Evolutionary conservation across 2,113 vertebrate genomes (phyloP), one percentile per base, ranked within the genome.

Genomic region (Tychaedon coryphoeus): DNA sequence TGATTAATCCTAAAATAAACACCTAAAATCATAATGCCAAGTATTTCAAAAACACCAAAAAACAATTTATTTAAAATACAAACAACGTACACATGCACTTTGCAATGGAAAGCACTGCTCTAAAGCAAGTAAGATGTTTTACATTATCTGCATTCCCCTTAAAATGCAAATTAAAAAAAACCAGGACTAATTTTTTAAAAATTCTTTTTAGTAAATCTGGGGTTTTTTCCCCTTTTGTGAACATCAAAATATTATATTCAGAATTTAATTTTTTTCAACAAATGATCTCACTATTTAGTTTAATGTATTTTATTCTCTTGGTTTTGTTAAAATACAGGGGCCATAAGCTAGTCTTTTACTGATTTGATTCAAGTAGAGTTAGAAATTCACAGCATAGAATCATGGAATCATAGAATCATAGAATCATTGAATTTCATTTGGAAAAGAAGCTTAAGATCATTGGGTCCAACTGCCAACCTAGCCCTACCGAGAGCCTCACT

Each of bases 381-480:
- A 50, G 12, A 9, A 87, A 33, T 19, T 73, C 18, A 36, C 6
- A 73, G 4, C 29, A 24, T 9, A 42, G 10, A 17, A 56, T 38
- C 0, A 18, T 7, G 24, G 11, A 62, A 51, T 45, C 0, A 24
- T 69, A 28, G 25, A 76, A 51, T 50, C 0, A 20, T 6, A 15
- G 11, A 67, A 57, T 40, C 0, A 28, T 69, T 8, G 24, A 76
- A 61, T 74, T 79, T 54, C 25, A 23, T 19, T 53, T 72, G 12
- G 36, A 40, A 54, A 56, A 48, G 12, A 54, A 26, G 3, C 6
- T 70, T 31, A 48, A 48, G 33, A n/a, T n/a, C 23, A 53, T 36
- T 0, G 0, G 9, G 15, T 42, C 12, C 25, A 64, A 29, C 22
- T 5, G 5, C 28, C 22, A 61, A 10, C 12, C 2, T 4, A 45